phyloP scores from a whole-genome alignment of 2,888 invertebrate species.

The Thysanoteuthis rhombus region DNA sequence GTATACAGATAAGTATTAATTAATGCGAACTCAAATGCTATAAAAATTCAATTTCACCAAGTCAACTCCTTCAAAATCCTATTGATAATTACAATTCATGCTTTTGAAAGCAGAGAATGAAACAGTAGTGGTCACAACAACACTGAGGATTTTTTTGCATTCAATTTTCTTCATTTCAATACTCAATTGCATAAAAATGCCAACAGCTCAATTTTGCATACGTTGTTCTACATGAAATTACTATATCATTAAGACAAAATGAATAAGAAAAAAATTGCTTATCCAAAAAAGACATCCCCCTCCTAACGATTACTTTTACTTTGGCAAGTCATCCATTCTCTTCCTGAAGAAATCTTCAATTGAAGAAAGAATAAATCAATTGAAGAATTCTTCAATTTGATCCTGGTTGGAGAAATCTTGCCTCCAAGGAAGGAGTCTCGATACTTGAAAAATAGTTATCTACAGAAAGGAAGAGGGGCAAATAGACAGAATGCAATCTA shows the following conservation, averaged over 20 bases:
- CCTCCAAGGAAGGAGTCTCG: not conserved
- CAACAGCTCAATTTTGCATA: not conserved
- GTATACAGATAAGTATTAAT: no score
- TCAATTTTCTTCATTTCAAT: not conserved
- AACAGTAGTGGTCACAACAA: not conserved
- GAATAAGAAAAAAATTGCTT: not conserved
- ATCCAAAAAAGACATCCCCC: no score
- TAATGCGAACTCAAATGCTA: not conserved
- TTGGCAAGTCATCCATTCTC: no score
- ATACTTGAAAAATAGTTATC: no score
- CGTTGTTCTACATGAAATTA: not conserved
- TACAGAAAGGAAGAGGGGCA: not conserved
- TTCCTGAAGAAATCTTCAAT: no score
- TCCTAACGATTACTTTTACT: no score
- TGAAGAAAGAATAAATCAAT: no score
- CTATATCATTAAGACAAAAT: not conserved
- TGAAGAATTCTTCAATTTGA: not conserved
- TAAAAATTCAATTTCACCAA: not conserved
- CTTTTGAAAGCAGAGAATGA: not conserved
- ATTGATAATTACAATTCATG: not conserved
- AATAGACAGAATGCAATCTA: not conserved
- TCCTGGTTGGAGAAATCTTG: not conserved
- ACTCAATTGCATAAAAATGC: not conserved
- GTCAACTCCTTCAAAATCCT: not conserved
- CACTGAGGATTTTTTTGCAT: no score